These are phyloP conservation scores for Stratiomys singularior DNA, from an alignment of 2,888 invertebrate species.

Conservation along the genomic window DNA sequence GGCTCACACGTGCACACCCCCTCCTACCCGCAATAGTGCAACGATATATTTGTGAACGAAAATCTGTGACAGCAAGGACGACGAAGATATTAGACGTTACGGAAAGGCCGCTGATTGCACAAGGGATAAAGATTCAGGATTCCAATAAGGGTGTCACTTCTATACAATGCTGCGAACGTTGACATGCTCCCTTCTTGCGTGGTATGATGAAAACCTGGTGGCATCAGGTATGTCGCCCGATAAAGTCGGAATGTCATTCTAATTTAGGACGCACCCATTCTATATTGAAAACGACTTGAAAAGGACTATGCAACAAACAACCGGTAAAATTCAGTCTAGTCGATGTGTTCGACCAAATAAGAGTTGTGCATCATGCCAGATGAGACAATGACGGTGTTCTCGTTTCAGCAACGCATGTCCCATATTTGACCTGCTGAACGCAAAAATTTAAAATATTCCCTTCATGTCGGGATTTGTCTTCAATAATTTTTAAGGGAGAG, in stretches of 20 bases:
- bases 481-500: no score
- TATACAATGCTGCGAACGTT: conserved; percentile 2
- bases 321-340: conserved; percentile 29
- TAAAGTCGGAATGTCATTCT: conserved; percentile 44
- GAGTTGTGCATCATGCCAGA: conserved; percentile 24
- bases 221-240: conserved; percentile 44
- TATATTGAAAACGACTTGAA: not conserved
- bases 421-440: not conserved
- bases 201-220: conserved; percentile 31
- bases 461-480: no score
- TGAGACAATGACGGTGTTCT: conserved; percentile 28
- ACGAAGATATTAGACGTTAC: conserved; percentile 9
- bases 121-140: conserved; percentile 24
- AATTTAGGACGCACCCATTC: conserved; percentile 17
- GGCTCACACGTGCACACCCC: conserved; percentile 17
- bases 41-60: conserved; percentile 16
- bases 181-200: conserved; percentile 35
- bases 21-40: not conserved
- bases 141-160: conserved; percentile 34
- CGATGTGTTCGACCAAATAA: not conserved
- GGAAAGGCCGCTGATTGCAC: conserved; percentile 24
- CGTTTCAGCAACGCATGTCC: conserved; percentile 21
- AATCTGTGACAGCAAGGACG: conserved; percentile 26
- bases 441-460: no score
- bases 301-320: conserved; percentile 38